Base-by-base conservation (phyloP, 2,888 invertebrate species). In the Phaonia tiefii region DNA sequence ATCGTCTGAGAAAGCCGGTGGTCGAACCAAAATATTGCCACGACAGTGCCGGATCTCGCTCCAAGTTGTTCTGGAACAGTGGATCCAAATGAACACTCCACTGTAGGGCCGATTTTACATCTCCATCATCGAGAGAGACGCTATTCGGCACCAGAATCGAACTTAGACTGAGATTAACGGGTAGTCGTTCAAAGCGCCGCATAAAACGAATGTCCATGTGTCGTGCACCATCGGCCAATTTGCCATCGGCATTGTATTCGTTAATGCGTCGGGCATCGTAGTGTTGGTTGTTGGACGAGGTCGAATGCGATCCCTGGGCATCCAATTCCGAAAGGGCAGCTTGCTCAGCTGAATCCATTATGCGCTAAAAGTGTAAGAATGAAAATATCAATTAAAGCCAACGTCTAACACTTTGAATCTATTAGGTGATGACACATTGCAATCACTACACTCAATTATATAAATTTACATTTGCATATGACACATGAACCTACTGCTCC, bases 21-120 rank as follows among this genome's bases (percentile, higher is more conserved):
- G 98, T 95, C 72, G 98, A 98, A 69, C 99, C 98, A 91, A 98
- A 99, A 92, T 98, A 98, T 92, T 99, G 99, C 98, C 99, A 99
- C n/a, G 97, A 96, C 51, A 98, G 92, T 1, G 96, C 95, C 0
- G 97, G 96, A 91, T 98, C 97, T 84, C 94, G 94, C 88, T 96
- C 95, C 89, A 96, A 96, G 92, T 99, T 99, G 89, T 95, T 95
- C 85, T 94, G 94, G 91, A 98, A 99, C 82, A 96, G 92, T 20
- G 95, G 94, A 90, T 99, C 97, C 89, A 99, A 92, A 88, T 96
- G 95, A 85, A 96, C 95, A 71, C 98, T 98, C 99, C 99, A 99
- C 86, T 96, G 95, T 84, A 99, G 96, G 72, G 97, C 96, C 88
- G 96, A 95, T 86, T 96, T 93, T 17, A 99, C 95, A 85, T 96